phyloP scores from a whole-genome alignment of 2,113 vertebrate genomes.

The Aleadryas rufinucha region DNA sequence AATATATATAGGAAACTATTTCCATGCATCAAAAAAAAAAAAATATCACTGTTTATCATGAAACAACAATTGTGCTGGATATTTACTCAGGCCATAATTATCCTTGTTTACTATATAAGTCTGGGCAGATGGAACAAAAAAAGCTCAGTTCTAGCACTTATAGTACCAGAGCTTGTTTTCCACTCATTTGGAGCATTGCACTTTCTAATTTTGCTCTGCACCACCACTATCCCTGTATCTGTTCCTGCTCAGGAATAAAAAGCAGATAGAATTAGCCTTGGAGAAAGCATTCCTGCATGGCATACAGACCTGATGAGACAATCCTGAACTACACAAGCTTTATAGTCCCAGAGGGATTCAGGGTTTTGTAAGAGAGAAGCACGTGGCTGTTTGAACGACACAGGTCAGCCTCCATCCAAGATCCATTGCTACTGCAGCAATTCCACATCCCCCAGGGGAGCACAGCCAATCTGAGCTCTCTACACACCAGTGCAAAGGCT shows the following conservation, averaged over 20 bases:
- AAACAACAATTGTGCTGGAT: neutral
- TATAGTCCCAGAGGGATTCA: rapidly evolving
- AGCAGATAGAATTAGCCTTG: neutral
- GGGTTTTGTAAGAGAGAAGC: neutral
- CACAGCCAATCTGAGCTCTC: neutral
- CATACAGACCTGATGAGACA: neutral
- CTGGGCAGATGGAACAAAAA: neutral
- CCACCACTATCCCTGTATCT: neutral
- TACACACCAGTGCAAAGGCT: neutral
- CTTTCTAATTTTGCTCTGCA: neutral
- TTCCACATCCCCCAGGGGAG: neutral
- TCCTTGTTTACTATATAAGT: neutral
- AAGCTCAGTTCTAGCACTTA: neutral
- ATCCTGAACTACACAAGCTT: neutral
- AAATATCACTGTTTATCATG: neutral
- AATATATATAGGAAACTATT: neutral
- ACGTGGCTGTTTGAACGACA: rapidly evolving
- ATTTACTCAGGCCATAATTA: neutral
- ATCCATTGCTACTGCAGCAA: neutral
- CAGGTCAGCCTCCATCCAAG: neutral
- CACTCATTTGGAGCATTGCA: neutral
- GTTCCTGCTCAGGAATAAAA: neutral
- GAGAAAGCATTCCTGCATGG: neutral
- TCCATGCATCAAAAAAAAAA: neutral
- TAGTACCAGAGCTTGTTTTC: neutral